Evolutionary conservation across 1,140 invertebrate species (phyloP).

Genomic region (Oryctes rhinoceros): DNA sequence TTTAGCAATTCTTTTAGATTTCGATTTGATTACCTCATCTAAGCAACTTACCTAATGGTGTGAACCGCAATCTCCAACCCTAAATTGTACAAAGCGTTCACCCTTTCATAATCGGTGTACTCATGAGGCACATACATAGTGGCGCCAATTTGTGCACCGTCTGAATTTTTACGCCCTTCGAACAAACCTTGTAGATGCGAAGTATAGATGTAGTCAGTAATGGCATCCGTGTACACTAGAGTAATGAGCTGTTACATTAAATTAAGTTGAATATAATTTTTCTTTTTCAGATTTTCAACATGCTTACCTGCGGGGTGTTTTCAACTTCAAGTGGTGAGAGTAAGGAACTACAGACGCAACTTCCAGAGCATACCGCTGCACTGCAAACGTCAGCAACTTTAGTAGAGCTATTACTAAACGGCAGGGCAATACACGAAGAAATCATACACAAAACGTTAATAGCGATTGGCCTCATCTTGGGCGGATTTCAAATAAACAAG

Average conservation of each 20-base stretch:
- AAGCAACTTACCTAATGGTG: slow-evolving; percentile 61
- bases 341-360: not conserved
- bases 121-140: slow-evolving; percentile 77
- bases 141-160: slow-evolving; percentile 68
- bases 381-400: not conserved
- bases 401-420: not conserved
- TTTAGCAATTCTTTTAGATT: not conserved
- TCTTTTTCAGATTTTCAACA: not conserved
- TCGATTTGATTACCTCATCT: not conserved
- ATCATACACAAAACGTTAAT: too few species aligned
- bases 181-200: slow-evolving; percentile 70
- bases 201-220: slow-evolving; percentile 70
- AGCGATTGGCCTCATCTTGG: too few species aligned
- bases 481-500: too few species aligned
- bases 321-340: not conserved
- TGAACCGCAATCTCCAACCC: slow-evolving; percentile 77
- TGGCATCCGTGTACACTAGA: slow-evolving; percentile 74
- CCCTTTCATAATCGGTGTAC: slow-evolving; percentile 72
- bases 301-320: not conserved
- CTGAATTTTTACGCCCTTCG: slow-evolving; percentile 68
- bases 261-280: not conserved
- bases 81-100: slow-evolving; percentile 70
- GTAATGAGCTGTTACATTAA: slow-evolving; percentile 66
- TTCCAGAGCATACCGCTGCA: not conserved
- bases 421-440: not conserved